A percentile compares a stretch with the other conserved stretches of the same genome.
phyloP scores from a whole-genome alignment of 2,113 vertebrate genomes.

The Sialia sialis region DNA sequence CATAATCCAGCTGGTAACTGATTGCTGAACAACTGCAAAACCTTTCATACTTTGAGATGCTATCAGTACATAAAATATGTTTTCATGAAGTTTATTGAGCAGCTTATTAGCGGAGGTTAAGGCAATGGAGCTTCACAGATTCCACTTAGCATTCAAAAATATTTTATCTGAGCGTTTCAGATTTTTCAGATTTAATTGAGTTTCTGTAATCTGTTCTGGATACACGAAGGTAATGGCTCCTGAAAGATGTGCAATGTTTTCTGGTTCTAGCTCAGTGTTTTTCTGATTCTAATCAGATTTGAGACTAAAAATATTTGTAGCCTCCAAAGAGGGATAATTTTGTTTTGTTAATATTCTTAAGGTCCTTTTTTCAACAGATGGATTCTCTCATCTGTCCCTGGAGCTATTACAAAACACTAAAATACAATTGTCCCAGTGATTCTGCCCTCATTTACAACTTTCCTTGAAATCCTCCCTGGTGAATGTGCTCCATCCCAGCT shows the following conservation, averaged over 20 bases:
- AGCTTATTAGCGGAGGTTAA: constrained; percentile 48
- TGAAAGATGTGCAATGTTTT: not conserved
- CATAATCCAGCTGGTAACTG: constrained; percentile 73
- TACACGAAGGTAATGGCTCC: not conserved
- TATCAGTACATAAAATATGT: constrained; percentile 36
- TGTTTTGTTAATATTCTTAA: not conserved
- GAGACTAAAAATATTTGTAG: not conserved
- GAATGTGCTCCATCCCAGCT: not conserved
- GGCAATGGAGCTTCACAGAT: constrained; percentile 26
- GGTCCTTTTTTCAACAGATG: not conserved
- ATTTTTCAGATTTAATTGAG: constrained; percentile 18
- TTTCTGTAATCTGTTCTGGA: not conserved
- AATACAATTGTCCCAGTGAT: not conserved
- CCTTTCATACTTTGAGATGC: constrained; percentile 34
- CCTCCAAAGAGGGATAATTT: not conserved
- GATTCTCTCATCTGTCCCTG: not conserved
- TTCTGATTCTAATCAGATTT: not conserved
- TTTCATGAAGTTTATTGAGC: constrained; percentile 53
- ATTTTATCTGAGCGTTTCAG: constrained; percentile 4
- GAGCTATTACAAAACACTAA: not conserved
- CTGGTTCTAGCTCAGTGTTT: not conserved
- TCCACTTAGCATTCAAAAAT: constrained; percentile 34
- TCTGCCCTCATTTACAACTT: not conserved
- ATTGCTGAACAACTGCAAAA: constrained; percentile 52
- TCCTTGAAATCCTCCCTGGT: not conserved